Base-by-base conservation (phyloP, 2,113 vertebrate genomes). In the Aldabrachelys gigantea region DNA sequence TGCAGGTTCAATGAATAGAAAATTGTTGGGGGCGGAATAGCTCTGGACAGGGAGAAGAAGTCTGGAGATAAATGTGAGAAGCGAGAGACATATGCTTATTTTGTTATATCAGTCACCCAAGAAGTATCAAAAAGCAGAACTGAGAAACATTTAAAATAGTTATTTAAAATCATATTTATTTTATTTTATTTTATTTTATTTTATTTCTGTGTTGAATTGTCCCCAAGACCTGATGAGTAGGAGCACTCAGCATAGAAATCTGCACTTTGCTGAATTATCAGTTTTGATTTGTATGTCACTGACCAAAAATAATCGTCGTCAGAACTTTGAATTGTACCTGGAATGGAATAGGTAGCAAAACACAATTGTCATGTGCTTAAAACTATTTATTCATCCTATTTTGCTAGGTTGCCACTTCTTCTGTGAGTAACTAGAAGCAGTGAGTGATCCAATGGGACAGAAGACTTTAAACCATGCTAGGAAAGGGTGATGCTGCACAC, bases 121-220 rank as follows among this genome's bases (percentile, higher is more conserved):
- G 29, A 10, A 89, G 54, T 4, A 84, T 47, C 62, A 80, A 83
- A 87, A 65, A 11, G 53, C 65, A 2, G 1, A 27, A 50, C 13
- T n/a, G 50, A 69, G 6, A 81, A 89, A 56, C 31, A 57, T 44
- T 65, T 69, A 69, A 69, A 69, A n/a, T 17, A 35, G 5, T 19
- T 13, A n/a, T 49, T 76, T 35, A 38, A 89, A 91, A 69, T 80
- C 38, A 8, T 31, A 59, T 27, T 7, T 91, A 10, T 80, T 41
- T 41, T 80, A 12, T 94, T 81, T 84, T 80, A 12, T 94, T 81
- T 84, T 80, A 12, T 94, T 81, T 84, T 80, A 12, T 94, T 81
- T 84, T 80, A 12, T 94, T 81, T 84, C 56, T 57, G 53, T 85
- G 59, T 38, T 25, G 24, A 78, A 38, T 57, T 29, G 35, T 85